Conservation (phyloP, 1,140 invertebrate species). For the Bombus impatiens region DNA sequence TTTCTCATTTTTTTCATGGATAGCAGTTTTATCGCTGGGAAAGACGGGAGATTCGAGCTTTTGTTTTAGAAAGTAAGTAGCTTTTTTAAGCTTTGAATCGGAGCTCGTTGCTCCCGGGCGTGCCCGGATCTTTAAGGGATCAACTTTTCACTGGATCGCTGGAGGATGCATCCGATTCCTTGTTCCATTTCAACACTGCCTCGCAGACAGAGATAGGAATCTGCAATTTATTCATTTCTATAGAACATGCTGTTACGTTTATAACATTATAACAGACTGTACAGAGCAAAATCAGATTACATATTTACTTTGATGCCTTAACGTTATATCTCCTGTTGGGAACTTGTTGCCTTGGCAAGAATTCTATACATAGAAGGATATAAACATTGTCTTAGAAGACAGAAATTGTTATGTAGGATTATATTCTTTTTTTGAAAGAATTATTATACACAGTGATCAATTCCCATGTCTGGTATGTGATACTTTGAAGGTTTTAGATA, state of each 20-base stretch:
- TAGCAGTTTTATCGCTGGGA: not conserved
- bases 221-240: not conserved
- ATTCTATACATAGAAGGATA: too few species aligned
- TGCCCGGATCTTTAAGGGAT: not conserved
- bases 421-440: too few species aligned
- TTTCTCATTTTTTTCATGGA: not conserved
- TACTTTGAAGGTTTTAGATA: not conserved
- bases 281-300: not conserved
- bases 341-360: too few species aligned
- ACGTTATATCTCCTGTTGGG: too few species aligned
- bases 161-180: too few species aligned
- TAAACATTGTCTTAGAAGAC: too few species aligned
- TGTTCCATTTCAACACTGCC: not conserved
- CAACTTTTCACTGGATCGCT: not conserved
- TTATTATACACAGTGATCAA: not conserved
- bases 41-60: not conserved
- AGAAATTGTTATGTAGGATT: too few species aligned
- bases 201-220: not conserved
- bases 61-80: conserved; percentile 28
- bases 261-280: not conserved
- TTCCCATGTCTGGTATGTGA: not conserved
- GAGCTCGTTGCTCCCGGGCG: not conserved
- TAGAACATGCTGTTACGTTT: not conserved
- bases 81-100: not conserved
- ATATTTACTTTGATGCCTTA: not conserved